Conservation (phyloP, 2,797 vertebrate genomes). For the Parambassis ranga region DNA sequence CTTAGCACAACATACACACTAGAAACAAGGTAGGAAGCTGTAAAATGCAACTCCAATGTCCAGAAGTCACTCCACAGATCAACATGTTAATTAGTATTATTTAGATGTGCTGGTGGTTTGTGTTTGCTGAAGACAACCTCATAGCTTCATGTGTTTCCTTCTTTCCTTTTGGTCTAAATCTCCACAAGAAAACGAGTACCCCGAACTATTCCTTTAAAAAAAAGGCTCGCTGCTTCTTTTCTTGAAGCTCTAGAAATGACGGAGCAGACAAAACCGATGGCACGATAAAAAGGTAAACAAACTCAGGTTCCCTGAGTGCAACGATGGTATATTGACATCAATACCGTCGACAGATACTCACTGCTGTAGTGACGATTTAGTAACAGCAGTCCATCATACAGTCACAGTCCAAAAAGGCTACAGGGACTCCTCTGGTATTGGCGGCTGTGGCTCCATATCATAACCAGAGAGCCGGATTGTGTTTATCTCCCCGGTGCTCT, state of each 20-base stretch:
- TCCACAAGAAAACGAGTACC: background rate
- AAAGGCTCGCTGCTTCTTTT: slow-evolving; percentile 12
- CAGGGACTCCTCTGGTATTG: slow-evolving; percentile 44
- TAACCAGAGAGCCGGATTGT: slow-evolving; percentile 58
- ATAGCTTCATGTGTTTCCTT: too few relatives aligned
- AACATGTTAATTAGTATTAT: background rate
- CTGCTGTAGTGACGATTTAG: background rate
- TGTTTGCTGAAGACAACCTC: too few relatives aligned
- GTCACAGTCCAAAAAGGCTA: slow-evolving; percentile 21
- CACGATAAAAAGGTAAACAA: background rate
- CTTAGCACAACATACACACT: background rate
- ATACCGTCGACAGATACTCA: background rate
- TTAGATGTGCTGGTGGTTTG: too few relatives aligned
- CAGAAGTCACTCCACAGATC: too few relatives aligned
- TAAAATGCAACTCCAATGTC: too few relatives aligned
- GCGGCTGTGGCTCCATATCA: slow-evolving; percentile 41
- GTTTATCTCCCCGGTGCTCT: slow-evolving; percentile 70
- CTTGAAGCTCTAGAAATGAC: slow-evolving; percentile 10
- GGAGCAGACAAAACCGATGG: background rate
- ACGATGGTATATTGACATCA: slow-evolving; percentile 11
- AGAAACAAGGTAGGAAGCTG: background rate
- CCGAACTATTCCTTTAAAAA: slow-evolving; percentile 7
- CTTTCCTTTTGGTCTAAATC: background rate
- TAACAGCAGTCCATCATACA: slow-evolving; percentile 1
- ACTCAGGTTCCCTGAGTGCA: slow-evolving; percentile 39